phyloP scores from a whole-genome alignment of 2,888 invertebrate genomes.

The Drosophila niveifrons region DNA sequence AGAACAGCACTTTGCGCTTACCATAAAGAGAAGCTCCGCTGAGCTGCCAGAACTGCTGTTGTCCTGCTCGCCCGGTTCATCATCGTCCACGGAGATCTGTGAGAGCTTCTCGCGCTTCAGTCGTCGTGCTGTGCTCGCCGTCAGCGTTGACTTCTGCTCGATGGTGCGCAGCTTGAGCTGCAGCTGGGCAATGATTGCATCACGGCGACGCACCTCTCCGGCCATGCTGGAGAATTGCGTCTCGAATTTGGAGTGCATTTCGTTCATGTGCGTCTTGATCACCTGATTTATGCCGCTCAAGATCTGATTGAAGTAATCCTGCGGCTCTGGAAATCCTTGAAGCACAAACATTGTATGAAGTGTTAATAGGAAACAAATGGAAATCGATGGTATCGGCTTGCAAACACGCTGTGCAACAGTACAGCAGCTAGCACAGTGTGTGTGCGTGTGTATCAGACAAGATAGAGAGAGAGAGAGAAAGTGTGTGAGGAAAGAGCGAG shows the following conservation, averaged over 20 bases:
- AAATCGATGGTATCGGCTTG: too few species aligned
- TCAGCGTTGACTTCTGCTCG: slow-evolving; percentile 78
- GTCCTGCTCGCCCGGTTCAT: slow-evolving; percentile 70
- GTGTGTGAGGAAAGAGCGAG: slow-evolving; percentile 1
- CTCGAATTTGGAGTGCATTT: slow-evolving; percentile 90
- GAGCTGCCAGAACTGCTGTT: slow-evolving; percentile 63
- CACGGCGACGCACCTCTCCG: slow-evolving; percentile 92
- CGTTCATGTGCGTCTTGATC: slow-evolving; percentile 90
- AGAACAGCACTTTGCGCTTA: too few species aligned
- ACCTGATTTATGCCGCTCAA: slow-evolving; percentile 92
- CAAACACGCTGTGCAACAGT: slow-evolving; percentile 14
- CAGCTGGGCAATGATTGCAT: slow-evolving; percentile 92
- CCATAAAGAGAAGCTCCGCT: too few species aligned
- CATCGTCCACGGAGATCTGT: slow-evolving; percentile 66
- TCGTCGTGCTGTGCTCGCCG: slow-evolving; percentile 38
- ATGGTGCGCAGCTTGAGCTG: slow-evolving; percentile 90
- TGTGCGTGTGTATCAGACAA: slow-evolving; percentile 2
- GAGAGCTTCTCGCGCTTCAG: slow-evolving; percentile 63
- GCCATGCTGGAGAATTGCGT: slow-evolving; percentile 91
- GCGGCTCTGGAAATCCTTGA: slow-evolving; percentile 89
- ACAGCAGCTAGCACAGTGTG: not conserved
- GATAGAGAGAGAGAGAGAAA: not conserved
- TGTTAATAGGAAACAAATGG: slow-evolving; percentile 24
- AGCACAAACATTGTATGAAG: slow-evolving; percentile 31
- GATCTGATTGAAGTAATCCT: slow-evolving; percentile 93